phyloP scores from a whole-genome alignment of 2,113 vertebrate genomes.

The Rhynchopsitta pachyrhyncha region DNA sequence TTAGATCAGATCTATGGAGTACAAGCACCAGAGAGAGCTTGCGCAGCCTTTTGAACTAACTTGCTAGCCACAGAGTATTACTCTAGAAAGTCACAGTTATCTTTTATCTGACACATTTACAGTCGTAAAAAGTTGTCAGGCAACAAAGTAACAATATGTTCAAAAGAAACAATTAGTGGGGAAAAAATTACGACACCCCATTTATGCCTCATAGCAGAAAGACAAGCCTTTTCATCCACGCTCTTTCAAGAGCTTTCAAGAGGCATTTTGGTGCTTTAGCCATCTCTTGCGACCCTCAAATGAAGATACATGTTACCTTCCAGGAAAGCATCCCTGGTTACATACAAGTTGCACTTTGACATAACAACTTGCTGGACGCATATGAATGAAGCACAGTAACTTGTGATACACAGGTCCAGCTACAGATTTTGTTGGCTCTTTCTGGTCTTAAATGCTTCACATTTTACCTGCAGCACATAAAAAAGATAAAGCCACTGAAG shows the following conservation, averaged over 20 bases:
- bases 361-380: neutral
- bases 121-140: neutral
- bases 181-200: neutral
- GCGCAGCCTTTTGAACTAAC: neutral
- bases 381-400: neutral
- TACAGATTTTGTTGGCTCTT: neutral
- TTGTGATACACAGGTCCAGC: neutral
- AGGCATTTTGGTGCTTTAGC: neutral
- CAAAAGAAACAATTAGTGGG: neutral
- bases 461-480: neutral
- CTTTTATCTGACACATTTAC: conserved; percentile 13
- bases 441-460: neutral
- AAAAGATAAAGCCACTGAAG: neutral
- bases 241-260: neutral
- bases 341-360: neutral
- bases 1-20: neutral
- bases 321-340: neutral
- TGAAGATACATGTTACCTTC: neutral
- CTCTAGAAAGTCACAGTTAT: conserved; percentile 28
- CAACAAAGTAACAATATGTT: neutral
- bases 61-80: neutral
- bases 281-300: neutral
- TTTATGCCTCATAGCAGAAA: neutral
- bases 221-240: neutral
- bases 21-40: neutral